Evolutionary conservation across 2,113 vertebrate species (phyloP), one percentile per base, ranked within the genome.

Genomic region (Scolopax mira): DNA sequence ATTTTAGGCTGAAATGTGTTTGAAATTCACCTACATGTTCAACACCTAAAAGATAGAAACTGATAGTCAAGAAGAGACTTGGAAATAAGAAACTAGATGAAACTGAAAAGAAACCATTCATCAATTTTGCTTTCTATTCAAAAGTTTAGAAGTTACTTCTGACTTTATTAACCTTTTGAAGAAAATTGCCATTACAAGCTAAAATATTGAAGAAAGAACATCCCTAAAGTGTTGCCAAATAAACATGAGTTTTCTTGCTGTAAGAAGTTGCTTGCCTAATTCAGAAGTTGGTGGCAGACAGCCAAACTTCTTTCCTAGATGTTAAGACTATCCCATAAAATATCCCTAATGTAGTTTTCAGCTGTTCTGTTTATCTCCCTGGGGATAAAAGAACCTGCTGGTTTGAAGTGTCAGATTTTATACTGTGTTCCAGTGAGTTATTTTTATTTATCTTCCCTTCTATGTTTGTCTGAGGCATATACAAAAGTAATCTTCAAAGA

Each of bases 341-440:
- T 95, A 97, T 95, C 91, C 93, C 62, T 97, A 97, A 98, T 96
- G 73, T 84, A 82, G 75, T 96, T 97, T 98, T 98, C 94, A 96
- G 91, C 95, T 86, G 90, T 96, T 97, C 95, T 97, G 88, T 97
- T 98, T 98, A 96, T 97, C 95, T 98, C 95, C 52, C 64, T 18
- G 44, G 90, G 90, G 96, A 97, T 91, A 96, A 96, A 97, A 95
- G 97, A 97, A 94, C 51, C 55, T 88, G 85, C 74, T 95, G 85
- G 96, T 98, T 97, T 93, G 94, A 98, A 98, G 97, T 97, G 96
- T 96, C 97, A 97, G 86, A 92, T 96, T 97, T 98, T 97, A 93
- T 97, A 91, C 87, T 82, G 88, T 93, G 75, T 88, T 96, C 89
- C 89, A 81, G 46, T 61, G 75, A 94, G 85, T 93, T 96, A 95